Base-by-base conservation (phyloP, 2,888 invertebrate genomes). In the Himalopsyche tibetana region DNA sequence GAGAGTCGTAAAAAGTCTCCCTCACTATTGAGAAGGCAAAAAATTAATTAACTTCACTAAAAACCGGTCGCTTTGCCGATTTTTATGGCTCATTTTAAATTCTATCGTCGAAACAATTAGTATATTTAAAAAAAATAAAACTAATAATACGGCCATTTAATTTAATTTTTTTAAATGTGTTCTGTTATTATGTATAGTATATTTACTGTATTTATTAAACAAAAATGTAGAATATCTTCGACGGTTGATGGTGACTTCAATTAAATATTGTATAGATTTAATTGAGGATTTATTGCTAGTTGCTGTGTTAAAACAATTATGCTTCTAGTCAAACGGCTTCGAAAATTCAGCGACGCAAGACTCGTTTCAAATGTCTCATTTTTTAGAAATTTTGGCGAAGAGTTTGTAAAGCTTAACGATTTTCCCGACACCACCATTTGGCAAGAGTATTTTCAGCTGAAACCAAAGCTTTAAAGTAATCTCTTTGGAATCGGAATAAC, bases 11-110 rank as follows among this genome's bases (percentile, higher is more conserved):
- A 63, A 63, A 63, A 28, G 63, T 63, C 63, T 63, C 63, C 4
- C 8, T 28, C 19, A 63, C 19, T 63, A 19, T 63, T 63, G 19
- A 19, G 6, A 63, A 63, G 63, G 63, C 19, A 63, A 63, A 63
- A 63, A 63, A 63, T 19, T 63, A 63, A 63, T 63, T 63, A 63
- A 63, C 63, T 63, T 63, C 28, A 28, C 63, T 63, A 11, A 63
- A 63, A 63, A 63, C 63, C 63, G 63, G 28, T 63, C 56, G 56
- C 56, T 56, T 56, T 19, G 56, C 8, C 63, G 63, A 63, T 63
- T 63, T 63, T 63, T 63, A 63, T 19, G 19, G 63, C 19, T 19
- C 28, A 28, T 63, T 63, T 19, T 19, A 63, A 63, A 63, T 63
- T 63, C n/a, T 28, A n/a, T 19, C 56, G 4, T 17, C 56, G 1